Base-by-base conservation (phyloP, 2,888 invertebrate genomes). In the Caenorhabditis doughertyi region DNA sequence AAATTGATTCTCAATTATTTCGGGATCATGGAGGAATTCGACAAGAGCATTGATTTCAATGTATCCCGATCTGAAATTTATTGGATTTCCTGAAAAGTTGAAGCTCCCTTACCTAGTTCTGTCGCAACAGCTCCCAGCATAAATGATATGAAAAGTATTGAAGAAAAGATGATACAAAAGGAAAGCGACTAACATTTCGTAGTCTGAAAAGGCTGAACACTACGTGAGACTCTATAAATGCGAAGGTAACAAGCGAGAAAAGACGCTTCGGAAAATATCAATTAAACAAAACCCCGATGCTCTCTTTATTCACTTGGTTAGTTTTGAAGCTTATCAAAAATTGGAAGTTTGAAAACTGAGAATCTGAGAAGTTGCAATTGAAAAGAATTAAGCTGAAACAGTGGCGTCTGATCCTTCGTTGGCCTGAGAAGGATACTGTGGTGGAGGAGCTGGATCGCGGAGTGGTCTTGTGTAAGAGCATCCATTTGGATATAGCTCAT, bases 401-500 rank as follows among this genome's bases (percentile, higher is more conserved):
- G 29, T 18, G 13, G 27, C 9, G 0, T 27, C 27, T n/a, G n/a
- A 25, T 3, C 18, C 49, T 11, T 64, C 29, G 8, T 18, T 25
- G 0, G 42, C 25, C 13, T 53, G 16, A 23, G 11, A 11, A 8
- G 27, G 27, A 53, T 27, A 25, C 13, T 16, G 53, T 27, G 53
- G 53, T 27, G 5, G 53, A 13, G 9, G 25, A 16, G 13, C 3
- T 53, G 27, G 23, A 27, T 23, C 18, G 18, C 53, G 18, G 7
- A 47, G 44, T 18, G 44, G 44, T 47, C 18, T 8, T 9, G 42
- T 7, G 3, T 47, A 47, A 0, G 60, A 39, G 16, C 60, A 42
- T 11, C 60, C 62, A 23, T 67, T 67, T 3, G 72, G 72, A 42
- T 73, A 73, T 44, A 73, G 42, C 0, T 73, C 72, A 9, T 73